Evolutionary conservation across 2,113 vertebrate species (phyloP), one percentile per base, ranked within the genome.

Genomic region (Paralichthys olivaceus): DNA sequence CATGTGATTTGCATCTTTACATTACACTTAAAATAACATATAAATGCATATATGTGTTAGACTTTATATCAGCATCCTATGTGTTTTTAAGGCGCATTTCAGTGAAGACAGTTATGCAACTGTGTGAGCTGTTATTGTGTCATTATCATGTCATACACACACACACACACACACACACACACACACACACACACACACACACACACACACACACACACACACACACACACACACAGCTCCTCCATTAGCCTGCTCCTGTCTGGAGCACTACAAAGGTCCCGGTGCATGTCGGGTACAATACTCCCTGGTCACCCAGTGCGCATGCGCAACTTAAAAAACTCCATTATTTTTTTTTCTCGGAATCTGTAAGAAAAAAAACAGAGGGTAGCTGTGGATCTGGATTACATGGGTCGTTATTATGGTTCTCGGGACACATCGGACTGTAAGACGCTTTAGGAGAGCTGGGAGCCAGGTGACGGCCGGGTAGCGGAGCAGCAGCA

Each of bases 291-390:
- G 95, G 96, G 95, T 95, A 95, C 92, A 95, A 93, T 94, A 94
- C 93, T 95, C 95, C 94, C 93, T 91, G 92, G 91, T 93, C 90
- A 77, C 64, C 51, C 13, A 94, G 32, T 94, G 96, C 96, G 96
- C 96, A 96, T 94, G 96, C 94, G 66, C 90, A 81, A 85, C 90
- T 14, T 91, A 95, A 94, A 95, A 95, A 95, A 95, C 95, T 95
- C 95, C 95, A 96, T 96, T 95, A 94, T 96, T 95, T 90, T 84
- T 90, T 95, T 95, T 94, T 90, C 91, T 94, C 91, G 94, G 92
- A 93, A 94, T 95, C 91, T 91, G 84, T 88, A 90, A 92, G 85
- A 91, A 92, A 92, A 92, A 84, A 83, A 83, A 85, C 84, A 81
- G 78, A 89, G 81, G 71, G 74, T 55, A 90, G 86, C 76, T 87